Conservation (phyloP, 2,797 vertebrate species). For the Anguilla obscura region DNA sequence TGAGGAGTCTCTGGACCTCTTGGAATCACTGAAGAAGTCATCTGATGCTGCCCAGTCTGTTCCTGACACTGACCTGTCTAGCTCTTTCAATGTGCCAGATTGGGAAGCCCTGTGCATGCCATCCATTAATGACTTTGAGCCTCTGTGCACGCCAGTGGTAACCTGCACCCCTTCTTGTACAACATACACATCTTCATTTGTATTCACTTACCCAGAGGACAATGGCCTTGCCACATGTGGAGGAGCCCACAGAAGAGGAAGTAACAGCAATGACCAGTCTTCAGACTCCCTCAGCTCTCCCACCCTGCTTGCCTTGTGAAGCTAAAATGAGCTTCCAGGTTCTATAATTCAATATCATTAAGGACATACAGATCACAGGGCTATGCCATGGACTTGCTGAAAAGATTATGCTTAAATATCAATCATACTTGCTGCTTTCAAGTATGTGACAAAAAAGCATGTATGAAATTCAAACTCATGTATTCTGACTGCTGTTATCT, state of each 20-base stretch:
- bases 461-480: slow-evolving; percentile 75
- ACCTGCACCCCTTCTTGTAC: slow-evolving; percentile 89
- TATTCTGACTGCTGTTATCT: slow-evolving; percentile 71
- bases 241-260: slow-evolving; percentile 82
- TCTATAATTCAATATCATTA: slow-evolving; percentile 54
- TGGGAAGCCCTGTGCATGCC: slow-evolving; percentile 89
- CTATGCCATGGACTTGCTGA: slow-evolving; percentile 66
- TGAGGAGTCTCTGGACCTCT: slow-evolving; percentile 88
- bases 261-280: slow-evolving; percentile 91
- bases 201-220: slow-evolving; percentile 90
- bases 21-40: slow-evolving; percentile 67
- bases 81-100: slow-evolving; percentile 88
- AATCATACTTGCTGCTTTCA: slow-evolving; percentile 77
- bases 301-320: slow-evolving; percentile 94
- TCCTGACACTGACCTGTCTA: slow-evolving; percentile 89
- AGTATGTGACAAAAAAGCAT: slow-evolving; percentile 95
- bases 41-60: slow-evolving; percentile 86
- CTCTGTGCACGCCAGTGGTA: slow-evolving; percentile 93
- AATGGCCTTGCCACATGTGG: slow-evolving; percentile 85
- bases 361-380: slow-evolving; percentile 60
- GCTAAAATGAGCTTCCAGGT: slow-evolving; percentile 38
- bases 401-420: slow-evolving; percentile 56
- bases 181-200: slow-evolving; percentile 90
- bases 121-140: slow-evolving; percentile 81
- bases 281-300: slow-evolving; percentile 95